phyloP scores from a whole-genome alignment of 1,140 invertebrate species.

The Gonatopus flavifemur region DNA sequence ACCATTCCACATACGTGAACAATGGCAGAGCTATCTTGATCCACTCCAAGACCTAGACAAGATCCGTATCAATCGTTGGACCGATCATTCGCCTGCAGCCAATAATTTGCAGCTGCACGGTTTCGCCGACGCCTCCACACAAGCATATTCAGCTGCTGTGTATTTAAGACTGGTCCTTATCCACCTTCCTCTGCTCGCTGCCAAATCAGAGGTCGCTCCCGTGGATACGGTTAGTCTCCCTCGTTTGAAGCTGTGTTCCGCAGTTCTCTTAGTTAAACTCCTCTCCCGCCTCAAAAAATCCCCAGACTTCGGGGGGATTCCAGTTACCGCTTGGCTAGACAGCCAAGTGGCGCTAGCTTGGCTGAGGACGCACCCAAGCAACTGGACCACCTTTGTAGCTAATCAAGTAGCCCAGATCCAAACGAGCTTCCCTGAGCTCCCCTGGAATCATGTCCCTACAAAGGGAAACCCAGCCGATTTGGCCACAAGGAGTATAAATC shows the following conservation, averaged over 20 bases:
- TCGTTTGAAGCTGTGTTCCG: background rate
- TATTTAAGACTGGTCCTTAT: slow-evolving; percentile 10
- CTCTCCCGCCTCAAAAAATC: background rate
- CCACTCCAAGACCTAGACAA: background rate
- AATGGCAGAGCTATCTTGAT: slow-evolving; percentile 5
- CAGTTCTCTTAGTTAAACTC: slow-evolving; percentile 13
- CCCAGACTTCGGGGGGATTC: slow-evolving; percentile 6
- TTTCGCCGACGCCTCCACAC: slow-evolving; percentile 23
- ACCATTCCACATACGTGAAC: background rate
- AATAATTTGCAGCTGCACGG: slow-evolving; percentile 16
- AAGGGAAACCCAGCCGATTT: background rate
- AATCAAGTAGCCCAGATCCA: background rate
- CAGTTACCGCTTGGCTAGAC: slow-evolving; percentile 37
- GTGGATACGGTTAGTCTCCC: slow-evolving; percentile 18
- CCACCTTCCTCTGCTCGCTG: slow-evolving; percentile 20
- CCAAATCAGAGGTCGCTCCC: slow-evolving; percentile 34
- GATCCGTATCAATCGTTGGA: slow-evolving; percentile 14
- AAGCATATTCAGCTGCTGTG: slow-evolving; percentile 15
- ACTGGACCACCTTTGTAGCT: background rate
- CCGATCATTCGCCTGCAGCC: background rate
- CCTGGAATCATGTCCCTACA: background rate
- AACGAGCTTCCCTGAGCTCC: background rate
- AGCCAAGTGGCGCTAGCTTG: slow-evolving; percentile 23
- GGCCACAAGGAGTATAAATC: background rate
- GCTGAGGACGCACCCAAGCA: background rate